Percentiles rank a stretch among this genome's conserved stretches.
phyloP scores from a whole-genome alignment of 2,888 invertebrate genomes.

The Noctuana brunneofusca region DNA sequence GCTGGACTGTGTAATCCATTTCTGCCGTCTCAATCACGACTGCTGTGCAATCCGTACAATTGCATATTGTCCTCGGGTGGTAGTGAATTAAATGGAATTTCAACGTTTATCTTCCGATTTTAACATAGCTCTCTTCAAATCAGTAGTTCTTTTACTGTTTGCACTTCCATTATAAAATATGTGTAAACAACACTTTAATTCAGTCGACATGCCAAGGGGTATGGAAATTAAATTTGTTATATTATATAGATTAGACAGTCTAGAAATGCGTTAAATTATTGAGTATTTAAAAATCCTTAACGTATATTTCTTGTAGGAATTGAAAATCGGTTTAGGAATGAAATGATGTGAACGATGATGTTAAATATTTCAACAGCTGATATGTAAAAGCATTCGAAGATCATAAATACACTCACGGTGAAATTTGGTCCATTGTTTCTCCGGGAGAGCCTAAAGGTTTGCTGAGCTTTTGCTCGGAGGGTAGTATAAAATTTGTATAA shows the following conservation, averaged over 20 bases:
- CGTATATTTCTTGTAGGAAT: not conserved
- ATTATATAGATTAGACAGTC: too few relatives aligned
- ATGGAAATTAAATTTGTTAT: not conserved
- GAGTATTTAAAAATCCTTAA: not conserved
- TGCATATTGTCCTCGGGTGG: slow-evolving; percentile 72
- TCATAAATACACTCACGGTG: slow-evolving; percentile 38
- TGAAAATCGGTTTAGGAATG: slow-evolving; percentile 33
- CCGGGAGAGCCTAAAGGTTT: slow-evolving; percentile 52
- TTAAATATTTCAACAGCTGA: slow-evolving; percentile 23
- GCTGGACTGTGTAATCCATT: slow-evolving; percentile 59
- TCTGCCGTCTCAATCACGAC: slow-evolving; percentile 75
- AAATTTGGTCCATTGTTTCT: slow-evolving; percentile 58
- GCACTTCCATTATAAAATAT: slow-evolving; percentile 16
- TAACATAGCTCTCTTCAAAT: slow-evolving; percentile 47
- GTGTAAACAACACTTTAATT: slow-evolving; percentile 24
- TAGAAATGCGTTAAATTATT: too few relatives aligned
- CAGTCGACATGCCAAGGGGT: not conserved
- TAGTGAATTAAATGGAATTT: slow-evolving; percentile 74
- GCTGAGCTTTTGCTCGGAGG: slow-evolving; percentile 71
- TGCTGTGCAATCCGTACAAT: slow-evolving; percentile 65
- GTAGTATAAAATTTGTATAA: slow-evolving; percentile 83
- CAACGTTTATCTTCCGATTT: slow-evolving; percentile 63
- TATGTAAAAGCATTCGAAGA: slow-evolving; percentile 23
- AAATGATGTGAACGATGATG: slow-evolving; percentile 4
- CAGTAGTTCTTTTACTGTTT: slow-evolving; percentile 62